phyloP scores from a whole-genome alignment of 35 echinoderm and acorn worm species.

The Ophiothrix spiculata region DNA sequence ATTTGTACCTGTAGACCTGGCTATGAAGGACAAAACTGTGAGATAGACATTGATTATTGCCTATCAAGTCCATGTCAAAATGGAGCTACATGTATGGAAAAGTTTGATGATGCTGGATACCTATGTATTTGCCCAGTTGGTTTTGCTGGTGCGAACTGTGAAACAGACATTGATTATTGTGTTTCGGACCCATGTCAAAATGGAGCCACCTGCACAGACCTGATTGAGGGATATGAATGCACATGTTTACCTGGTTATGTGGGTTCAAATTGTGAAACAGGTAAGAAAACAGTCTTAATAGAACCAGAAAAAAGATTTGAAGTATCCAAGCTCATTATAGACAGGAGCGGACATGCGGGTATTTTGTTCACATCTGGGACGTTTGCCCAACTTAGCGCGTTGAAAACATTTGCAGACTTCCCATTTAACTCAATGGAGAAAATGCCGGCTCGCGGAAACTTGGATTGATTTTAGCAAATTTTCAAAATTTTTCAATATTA shows the following conservation, averaged over 20 bases:
- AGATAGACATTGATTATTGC: background rate
- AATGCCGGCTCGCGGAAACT: too few species aligned
- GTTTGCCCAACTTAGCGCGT: too few species aligned
- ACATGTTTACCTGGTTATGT: constrained; percentile 30
- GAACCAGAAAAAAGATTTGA: too few species aligned
- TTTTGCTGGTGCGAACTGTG: background rate
- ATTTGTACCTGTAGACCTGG: background rate
- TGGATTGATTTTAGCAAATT: too few species aligned
- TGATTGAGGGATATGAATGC: constrained; percentile 23
- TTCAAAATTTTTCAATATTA: too few species aligned
- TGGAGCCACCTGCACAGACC: constrained; percentile 50
- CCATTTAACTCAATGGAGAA: too few species aligned
- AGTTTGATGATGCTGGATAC: background rate
- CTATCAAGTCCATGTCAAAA: background rate
- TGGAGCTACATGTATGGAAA: constrained; percentile 24
- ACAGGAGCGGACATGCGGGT: too few species aligned
- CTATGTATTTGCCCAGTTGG: constrained; percentile 4
- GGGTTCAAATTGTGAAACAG: constrained; percentile 44
- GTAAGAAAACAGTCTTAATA: too few species aligned
- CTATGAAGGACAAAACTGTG: background rate
- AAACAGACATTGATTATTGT: constrained; percentile 50
- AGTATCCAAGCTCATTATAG: too few species aligned
- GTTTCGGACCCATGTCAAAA: constrained; percentile 49
- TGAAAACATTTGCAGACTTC: too few species aligned
- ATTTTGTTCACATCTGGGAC: too few species aligned